Percentiles rank a stretch among this genome's conserved stretches.
phyloP scores from a whole-genome alignment of 2,888 invertebrate species.

The Noctuana brunneofusca region DNA sequence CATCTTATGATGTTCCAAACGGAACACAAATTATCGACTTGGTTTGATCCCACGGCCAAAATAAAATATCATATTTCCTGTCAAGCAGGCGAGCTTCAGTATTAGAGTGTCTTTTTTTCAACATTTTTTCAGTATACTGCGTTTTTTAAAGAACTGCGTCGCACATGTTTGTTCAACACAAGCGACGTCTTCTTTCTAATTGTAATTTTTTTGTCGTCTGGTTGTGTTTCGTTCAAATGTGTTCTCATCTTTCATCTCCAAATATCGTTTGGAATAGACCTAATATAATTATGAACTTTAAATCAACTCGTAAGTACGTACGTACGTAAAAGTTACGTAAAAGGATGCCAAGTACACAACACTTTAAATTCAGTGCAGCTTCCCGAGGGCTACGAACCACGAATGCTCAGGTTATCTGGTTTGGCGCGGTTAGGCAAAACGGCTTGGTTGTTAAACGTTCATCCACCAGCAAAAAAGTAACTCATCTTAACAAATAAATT shows the following conservation, averaged over 20 bases:
- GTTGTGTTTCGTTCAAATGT: slow-evolving; percentile 34
- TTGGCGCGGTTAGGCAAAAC: too few species aligned
- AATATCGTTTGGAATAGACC: too few species aligned
- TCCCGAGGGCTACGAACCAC: too few species aligned
- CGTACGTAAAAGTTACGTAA: too few species aligned
- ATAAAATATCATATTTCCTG: slow-evolving; percentile 84
- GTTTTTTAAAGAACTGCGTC: slow-evolving; percentile 77
- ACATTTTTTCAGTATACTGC: slow-evolving; percentile 62
- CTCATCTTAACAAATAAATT: too few species aligned
- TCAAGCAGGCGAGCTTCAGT: slow-evolving; percentile 74
- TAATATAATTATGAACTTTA: too few species aligned
- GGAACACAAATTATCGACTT: slow-evolving; percentile 79
- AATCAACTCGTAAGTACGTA: too few species aligned
- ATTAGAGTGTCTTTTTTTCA: slow-evolving; percentile 71
- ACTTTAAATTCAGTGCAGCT: too few species aligned
- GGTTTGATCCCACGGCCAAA: slow-evolving; percentile 82
- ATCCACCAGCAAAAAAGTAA: too few species aligned
- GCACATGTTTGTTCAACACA: slow-evolving; percentile 79
- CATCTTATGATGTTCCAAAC: slow-evolving; percentile 73
- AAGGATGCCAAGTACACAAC: too few species aligned
- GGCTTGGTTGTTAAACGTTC: too few species aligned
- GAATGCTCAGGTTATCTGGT: too few species aligned
- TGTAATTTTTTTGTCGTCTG: slow-evolving; percentile 47
- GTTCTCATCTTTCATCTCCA: slow-evolving; percentile 31
- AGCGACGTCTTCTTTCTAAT: slow-evolving; percentile 60